Conservation (phyloP, 2,888 invertebrate genomes). For the Agriopis marginaria region DNA sequence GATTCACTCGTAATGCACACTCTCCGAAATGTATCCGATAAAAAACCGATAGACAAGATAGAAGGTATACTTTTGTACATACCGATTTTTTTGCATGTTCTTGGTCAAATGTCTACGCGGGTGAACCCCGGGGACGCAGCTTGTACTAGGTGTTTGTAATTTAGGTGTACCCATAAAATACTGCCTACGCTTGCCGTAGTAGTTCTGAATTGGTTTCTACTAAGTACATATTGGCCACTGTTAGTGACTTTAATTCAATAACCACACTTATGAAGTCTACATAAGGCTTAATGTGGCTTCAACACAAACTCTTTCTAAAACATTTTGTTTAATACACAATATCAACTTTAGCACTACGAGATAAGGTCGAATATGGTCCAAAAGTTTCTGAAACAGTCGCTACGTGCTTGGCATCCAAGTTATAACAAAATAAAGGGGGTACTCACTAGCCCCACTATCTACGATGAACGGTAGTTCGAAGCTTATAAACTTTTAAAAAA, state of each 20-base stretch:
- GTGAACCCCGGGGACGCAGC: too few species aligned
- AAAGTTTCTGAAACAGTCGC: neutral
- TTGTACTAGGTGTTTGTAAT: too few species aligned
- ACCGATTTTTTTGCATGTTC: too few species aligned
- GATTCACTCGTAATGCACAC: too few species aligned
- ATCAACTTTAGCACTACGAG: neutral
- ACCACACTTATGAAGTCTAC: neutral
- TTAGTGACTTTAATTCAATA: neutral
- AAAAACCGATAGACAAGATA: too few species aligned
- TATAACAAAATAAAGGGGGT: conserved; percentile 19
- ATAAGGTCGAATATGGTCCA: conserved; percentile 7
- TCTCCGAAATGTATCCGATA: too few species aligned
- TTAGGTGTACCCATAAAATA: too few species aligned
- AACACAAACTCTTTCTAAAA: neutral
- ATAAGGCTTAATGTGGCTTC: neutral
- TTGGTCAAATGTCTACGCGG: too few species aligned
- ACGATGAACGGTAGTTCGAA: too few species aligned
- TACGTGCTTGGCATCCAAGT: conserved; percentile 29
- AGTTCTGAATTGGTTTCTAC: neutral
- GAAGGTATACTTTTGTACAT: too few species aligned
- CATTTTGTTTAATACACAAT: neutral
- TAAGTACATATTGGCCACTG: neutral
- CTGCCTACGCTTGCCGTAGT: too few species aligned
- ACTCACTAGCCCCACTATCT: conserved; percentile 8
- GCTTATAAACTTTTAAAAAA: too few species aligned